Evolutionary conservation across 2,797 vertebrate genomes (phyloP).

Genomic region (Sebastes minor): DNA sequence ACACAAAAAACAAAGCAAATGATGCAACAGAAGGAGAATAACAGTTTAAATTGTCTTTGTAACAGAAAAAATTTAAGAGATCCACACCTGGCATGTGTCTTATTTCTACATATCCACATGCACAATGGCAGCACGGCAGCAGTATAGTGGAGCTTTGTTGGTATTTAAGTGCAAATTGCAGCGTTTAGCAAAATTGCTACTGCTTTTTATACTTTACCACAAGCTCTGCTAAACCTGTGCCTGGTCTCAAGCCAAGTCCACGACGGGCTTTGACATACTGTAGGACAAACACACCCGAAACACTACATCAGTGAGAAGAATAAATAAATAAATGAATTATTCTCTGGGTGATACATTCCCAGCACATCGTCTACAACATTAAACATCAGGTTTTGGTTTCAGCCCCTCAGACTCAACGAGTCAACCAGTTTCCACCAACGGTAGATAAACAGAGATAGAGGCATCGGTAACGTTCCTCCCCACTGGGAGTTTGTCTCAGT

Average conservation of each 20-base stretch:
- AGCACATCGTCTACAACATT: not conserved
- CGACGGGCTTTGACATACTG: not conserved
- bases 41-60: not conserved
- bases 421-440: not conserved
- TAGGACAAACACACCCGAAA: not conserved
- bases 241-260: conserved; percentile 8
- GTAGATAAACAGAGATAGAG: not conserved
- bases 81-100: conserved; percentile 45
- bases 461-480: not conserved
- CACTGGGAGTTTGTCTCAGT: not conserved
- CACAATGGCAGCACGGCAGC: conserved; percentile 8
- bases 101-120: conserved; percentile 54
- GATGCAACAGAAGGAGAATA: not conserved
- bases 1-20: not conserved
- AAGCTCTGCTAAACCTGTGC: not conserved
- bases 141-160: not conserved
- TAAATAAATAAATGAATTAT: not conserved
- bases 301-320: not conserved
- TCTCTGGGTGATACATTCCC: not conserved
- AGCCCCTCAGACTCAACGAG: not conserved
- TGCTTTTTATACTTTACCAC: not conserved
- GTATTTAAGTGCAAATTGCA: not conserved
- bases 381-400: not conserved
- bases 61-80: not conserved
- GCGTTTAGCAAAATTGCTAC: conserved; percentile 10